Percentiles rank a stretch among this genome's conserved stretches.
Conservation (phyloP, 2,113 vertebrate species). For the Rhinolophus sinicus region DNA sequence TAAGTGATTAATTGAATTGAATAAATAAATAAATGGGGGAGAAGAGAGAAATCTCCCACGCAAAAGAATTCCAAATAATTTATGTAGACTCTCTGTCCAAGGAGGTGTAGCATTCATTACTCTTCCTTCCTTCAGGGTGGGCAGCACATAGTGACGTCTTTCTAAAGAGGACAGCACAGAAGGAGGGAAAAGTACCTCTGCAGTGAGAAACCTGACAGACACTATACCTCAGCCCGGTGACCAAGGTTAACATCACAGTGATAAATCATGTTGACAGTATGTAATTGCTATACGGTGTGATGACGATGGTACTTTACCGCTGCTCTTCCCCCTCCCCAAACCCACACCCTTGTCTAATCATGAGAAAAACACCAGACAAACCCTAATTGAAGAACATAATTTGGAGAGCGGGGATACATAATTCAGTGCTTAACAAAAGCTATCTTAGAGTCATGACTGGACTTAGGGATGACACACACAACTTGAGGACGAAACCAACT, state of each 20-base stretch:
- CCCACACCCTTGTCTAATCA: background rate
- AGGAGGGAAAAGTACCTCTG: background rate
- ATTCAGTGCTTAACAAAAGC: background rate
- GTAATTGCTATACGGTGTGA: background rate
- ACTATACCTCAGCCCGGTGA: background rate
- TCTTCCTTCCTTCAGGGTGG: background rate
- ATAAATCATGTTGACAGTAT: background rate
- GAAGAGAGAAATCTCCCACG: background rate
- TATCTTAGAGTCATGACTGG: background rate
- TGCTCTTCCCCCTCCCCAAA: background rate
- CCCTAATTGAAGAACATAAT: background rate
- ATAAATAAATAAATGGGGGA: background rate
- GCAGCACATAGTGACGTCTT: background rate
- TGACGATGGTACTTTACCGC: background rate
- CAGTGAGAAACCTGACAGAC: background rate
- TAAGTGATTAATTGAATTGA: background rate
- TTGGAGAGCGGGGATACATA: background rate
- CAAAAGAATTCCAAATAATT: conserved; percentile 6
- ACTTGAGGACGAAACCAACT: conserved; percentile 5
- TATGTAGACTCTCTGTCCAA: background rate
- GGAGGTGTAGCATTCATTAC: background rate
- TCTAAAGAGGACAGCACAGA: background rate
- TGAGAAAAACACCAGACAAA: conserved; percentile 30
- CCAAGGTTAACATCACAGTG: background rate
- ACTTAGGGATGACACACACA: background rate